Conservation (phyloP, 1,140 invertebrate genomes). For the Drosophila teissieri region DNA sequence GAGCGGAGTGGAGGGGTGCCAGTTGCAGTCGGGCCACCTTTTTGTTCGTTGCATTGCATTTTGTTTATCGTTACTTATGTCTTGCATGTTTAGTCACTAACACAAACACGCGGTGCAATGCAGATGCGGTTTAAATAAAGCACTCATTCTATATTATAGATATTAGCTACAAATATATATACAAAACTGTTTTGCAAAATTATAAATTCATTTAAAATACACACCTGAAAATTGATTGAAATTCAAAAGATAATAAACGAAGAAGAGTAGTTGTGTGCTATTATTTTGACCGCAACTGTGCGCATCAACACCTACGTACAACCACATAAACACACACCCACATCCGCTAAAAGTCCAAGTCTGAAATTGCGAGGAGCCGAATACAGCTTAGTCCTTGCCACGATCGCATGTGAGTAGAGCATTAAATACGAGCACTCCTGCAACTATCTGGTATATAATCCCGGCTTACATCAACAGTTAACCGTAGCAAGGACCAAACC, state of each 20-base stretch:
- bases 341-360: slow-evolving; percentile 23
- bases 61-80: slow-evolving; percentile 28
- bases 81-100: slow-evolving; percentile 45
- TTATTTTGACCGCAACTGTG: slow-evolving; percentile 18
- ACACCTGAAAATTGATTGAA: no score
- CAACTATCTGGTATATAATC: slow-evolving; percentile 63
- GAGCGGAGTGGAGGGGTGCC: slow-evolving; percentile 28
- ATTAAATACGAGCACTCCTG: slow-evolving; percentile 48
- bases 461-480: slow-evolving; percentile 74
- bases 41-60: slow-evolving; percentile 26
- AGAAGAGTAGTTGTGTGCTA: background rate
- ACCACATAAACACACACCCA: slow-evolving; percentile 14
- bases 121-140: slow-evolving; percentile 2
- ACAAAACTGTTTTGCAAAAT: background rate
- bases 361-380: slow-evolving; percentile 55
- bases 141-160: background rate
- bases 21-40: slow-evolving; percentile 28
- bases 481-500: slow-evolving; percentile 80
- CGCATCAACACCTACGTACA: background rate
- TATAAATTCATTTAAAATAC: background rate
- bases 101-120: background rate
- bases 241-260: background rate
- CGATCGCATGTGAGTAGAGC: slow-evolving; percentile 77
- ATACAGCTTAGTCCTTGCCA: slow-evolving; percentile 85
- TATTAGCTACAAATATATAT: background rate